Base-by-base conservation (phyloP, 2,113 vertebrate genomes). In the Podarcis muralis region DNA sequence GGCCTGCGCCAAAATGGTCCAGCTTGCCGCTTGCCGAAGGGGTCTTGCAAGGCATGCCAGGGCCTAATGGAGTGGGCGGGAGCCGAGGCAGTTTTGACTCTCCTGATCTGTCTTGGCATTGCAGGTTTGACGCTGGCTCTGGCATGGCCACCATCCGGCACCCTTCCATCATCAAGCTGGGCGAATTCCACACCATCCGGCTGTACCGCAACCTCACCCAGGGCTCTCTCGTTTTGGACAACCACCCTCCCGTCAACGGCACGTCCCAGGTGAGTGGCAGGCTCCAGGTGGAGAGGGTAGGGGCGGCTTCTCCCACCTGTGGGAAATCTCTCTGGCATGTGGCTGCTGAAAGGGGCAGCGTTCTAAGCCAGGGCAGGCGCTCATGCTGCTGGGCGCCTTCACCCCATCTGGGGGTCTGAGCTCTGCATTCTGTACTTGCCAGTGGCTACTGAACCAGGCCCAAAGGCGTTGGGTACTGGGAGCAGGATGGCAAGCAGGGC, bases 141-240 rank as follows among this genome's bases (percentile, higher is more conserved):
- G 99, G 99, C 92, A 99, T 99, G 99, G 99, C 98, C 88, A 98
- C 97, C 86, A 99, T 99, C 85, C 98, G 99, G 25, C 98, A 99
- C 94, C 98, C 98, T 0, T 97, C 95, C 0, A 96, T 98, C 0
- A 94, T 99, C 92, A 97, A 96, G 6, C 93, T 99, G 93, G 99
- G 99, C 2, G 97, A 98, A 95, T 99, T 98, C 96, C 99, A 99
- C 97, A 99, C 98, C 0, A 95, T 99, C 23, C 98, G 98, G 53
- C 95, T 99, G 72, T 95, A 97, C 79, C 98, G 99, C 37, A 99
- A 99, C 95, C 97, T 97, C 84, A 99, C 99, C 9, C 96, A 97
- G 89, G 99, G 99, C 2, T 98, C 97, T 0, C 95, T 99, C 91
- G 92, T 93, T 0, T 97, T 99, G 48, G 98, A 99, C 0, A 95